Conservation (phyloP, 2,113 vertebrate genomes). For the Tupaia tana region DNA sequence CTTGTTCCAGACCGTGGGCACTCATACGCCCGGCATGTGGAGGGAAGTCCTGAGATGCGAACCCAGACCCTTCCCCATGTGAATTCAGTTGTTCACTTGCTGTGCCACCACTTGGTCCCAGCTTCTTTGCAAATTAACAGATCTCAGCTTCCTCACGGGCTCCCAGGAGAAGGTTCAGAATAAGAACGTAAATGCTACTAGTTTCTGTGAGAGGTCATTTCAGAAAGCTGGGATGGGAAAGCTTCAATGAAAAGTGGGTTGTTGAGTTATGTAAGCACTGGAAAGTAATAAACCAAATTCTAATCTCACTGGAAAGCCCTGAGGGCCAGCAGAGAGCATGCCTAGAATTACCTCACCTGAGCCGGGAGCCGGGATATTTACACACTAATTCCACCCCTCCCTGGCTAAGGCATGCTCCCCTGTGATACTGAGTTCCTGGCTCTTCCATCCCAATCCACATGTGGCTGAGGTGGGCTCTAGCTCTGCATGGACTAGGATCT, state of each 20-base stretch:
- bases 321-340: rapidly evolving
- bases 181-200: too few relatives aligned
- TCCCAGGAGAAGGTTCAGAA: not conserved
- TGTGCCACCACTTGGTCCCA: too few relatives aligned
- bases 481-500: too few relatives aligned
- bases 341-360: not conserved
- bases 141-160: not conserved
- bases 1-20: too few relatives aligned
- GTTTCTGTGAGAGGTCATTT: not conserved
- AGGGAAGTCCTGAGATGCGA: too few relatives aligned
- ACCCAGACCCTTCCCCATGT: too few relatives aligned
- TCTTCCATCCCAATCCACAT: too few relatives aligned
- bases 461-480: not conserved
- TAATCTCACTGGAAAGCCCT: rapidly evolving
- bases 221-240: not conserved
- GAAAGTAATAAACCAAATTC: not conserved
- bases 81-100: too few relatives aligned
- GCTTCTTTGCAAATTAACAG: not conserved
- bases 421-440: not conserved
- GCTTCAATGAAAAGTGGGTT: rapidly evolving
- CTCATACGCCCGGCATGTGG: too few relatives aligned
- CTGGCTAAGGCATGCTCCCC: rapidly evolving
- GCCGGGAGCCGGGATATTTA: too few relatives aligned
- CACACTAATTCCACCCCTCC: rapidly evolving
- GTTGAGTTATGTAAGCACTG: rapidly evolving